phyloP scores from a whole-genome alignment of 2,113 vertebrate genomes.

The Crypturellus undulatus region DNA sequence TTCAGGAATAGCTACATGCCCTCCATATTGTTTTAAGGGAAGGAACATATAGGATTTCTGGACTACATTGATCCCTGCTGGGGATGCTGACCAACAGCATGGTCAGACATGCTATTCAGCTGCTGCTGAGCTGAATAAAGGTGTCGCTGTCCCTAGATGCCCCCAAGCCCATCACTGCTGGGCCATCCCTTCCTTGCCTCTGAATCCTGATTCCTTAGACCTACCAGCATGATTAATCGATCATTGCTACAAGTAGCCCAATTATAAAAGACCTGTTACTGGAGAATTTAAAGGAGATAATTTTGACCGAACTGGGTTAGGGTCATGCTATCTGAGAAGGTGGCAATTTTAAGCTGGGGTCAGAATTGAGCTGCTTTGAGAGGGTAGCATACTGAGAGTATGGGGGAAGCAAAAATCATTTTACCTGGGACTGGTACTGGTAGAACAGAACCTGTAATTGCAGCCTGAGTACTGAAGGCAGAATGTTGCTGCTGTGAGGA shows the following conservation, averaged over 20 bases:
- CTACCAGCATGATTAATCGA: not conserved
- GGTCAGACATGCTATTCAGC: accelerated
- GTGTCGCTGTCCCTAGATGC: no score
- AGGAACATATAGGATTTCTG: not conserved
- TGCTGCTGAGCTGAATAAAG: not conserved
- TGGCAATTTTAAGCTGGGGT: not conserved
- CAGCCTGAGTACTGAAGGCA: not conserved
- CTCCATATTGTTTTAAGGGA: not conserved
- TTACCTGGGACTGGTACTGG: not conserved
- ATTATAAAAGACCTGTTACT: not conserved
- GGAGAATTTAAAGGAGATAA: no score
- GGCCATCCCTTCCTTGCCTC: not conserved
- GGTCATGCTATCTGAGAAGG: not conserved
- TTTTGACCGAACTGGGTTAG: not conserved
- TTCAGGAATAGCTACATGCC: not conserved
- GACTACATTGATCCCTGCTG: not conserved
- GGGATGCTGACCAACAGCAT: no score
- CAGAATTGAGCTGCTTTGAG: not conserved
- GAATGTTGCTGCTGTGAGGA: not conserved
- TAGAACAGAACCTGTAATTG: not conserved
- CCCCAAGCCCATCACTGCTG: not conserved
- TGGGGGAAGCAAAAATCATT: not conserved
- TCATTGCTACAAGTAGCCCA: not conserved
- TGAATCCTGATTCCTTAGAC: not conserved
- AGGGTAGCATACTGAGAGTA: not conserved